Conservation (phyloP, 2,797 vertebrate genomes). For the Macropus fuliginosus region DNA sequence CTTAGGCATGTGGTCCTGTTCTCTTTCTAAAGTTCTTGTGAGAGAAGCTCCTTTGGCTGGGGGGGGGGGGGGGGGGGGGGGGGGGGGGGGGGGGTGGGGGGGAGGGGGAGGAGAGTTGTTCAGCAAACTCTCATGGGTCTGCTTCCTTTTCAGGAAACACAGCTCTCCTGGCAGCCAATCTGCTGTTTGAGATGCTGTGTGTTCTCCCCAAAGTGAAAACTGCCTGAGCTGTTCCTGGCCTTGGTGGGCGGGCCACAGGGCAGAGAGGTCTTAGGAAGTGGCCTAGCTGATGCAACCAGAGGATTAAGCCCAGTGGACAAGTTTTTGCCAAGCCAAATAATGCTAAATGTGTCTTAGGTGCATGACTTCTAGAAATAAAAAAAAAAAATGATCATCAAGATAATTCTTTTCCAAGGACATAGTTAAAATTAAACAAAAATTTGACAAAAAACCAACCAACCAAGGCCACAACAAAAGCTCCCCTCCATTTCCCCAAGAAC, state of each 20-base stretch:
- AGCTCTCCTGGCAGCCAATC: slow-evolving; percentile 92
- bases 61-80: neutral
- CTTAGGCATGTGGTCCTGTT: neutral
- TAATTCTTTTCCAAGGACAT: neutral
- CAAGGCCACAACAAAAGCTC: neutral
- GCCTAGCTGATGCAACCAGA: neutral
- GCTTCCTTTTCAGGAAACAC: slow-evolving; percentile 90
- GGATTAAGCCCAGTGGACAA: neutral
- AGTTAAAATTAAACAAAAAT: neutral
- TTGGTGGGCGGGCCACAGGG: accelerated
- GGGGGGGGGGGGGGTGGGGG: neutral
- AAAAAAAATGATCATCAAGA: neutral
- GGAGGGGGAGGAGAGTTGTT: accelerated
- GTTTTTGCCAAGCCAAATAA: neutral
- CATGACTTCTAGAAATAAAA: neutral
- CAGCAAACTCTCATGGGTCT: accelerated
- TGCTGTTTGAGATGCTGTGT: slow-evolving; percentile 97
- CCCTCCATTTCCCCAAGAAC: neutral
- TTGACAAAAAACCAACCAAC: neutral
- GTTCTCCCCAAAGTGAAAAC: slow-evolving; percentile 90
- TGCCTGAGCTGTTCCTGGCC: slow-evolving; percentile 72
- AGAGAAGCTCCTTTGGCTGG: neutral
- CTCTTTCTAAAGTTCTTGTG: neutral
- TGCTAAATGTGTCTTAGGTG: neutral
- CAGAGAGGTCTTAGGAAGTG: neutral